Base-by-base conservation (phyloP, 2,888 invertebrate genomes). In the Lordiphosa andalusiaca region DNA sequence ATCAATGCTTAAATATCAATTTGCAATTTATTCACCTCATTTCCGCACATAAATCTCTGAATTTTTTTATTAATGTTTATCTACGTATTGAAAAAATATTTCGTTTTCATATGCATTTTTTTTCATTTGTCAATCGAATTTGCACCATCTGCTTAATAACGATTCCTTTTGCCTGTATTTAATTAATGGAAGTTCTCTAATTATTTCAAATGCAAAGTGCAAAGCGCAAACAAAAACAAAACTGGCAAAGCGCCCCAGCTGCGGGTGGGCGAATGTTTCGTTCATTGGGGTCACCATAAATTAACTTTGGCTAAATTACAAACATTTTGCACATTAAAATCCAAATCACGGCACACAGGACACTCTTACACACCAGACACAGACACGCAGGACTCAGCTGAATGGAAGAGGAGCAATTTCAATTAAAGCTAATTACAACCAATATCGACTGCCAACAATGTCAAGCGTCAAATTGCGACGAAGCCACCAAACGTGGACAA, bases 371-470 rank as follows among this genome's bases (percentile, higher is more conserved):
- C 10, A 7, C 21, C 9, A 12, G 41, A 49, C 48, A 39, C 42
- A 9, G 7, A 35, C 52, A 39, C 38, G 42, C 38, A 44, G 39
- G 37, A 63, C 54, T 48, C 62, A 40, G 72, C 58, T 62, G 62
- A 67, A 71, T 58, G 71, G 69, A 67, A 70, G 71, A 81, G 85
- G 61, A 84, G 78, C 84, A 84, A 84, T 84, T 85, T 84, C 86
- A 86, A 87, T 86, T 86, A 86, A 83, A 86, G 76, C 87, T 87
- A 87, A 86, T 87, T 86, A 85, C 81, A 81, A 62, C 77, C 85
- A 84, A 85, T 81, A 81, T 81, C 82, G 84, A 84, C 77, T 77
- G 85, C 74, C 84, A 85, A 70, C 86, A 81, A 74, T 78, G 74
- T 67, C 73, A 74, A 72, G 64, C 72, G 70, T 70, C 85, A 84